Base-by-base conservation (phyloP, 2,113 vertebrate genomes). In the Triplophysa siluroides region DNA sequence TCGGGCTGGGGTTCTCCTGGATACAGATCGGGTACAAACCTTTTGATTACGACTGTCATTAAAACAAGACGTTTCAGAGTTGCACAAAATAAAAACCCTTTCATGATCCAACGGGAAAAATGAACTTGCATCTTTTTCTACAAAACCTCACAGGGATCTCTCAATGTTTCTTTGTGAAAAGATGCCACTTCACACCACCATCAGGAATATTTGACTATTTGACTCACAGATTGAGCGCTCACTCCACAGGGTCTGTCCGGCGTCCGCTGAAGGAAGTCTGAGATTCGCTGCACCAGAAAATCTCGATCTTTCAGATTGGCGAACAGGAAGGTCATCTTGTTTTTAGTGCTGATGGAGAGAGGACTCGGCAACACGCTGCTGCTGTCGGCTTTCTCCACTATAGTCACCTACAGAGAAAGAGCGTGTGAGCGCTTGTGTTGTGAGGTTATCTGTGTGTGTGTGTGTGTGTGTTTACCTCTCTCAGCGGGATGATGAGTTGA, bases 301-400 rank as follows among this genome's bases (percentile, higher is more conserved):
- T 98, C 96, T 1, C 96, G 91, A 87, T 99, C 97, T 89, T 93
- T 97, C 64, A 99, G 93, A 91, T 99, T 99, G 85, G 98, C 97
- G 1, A 99, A 99, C 71, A 99, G 92, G 91, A 99, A 99, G 66
- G 94, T 98, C 95, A 97, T 98, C 91, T 98, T 98, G 88, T 94
- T 97, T 88, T 94, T 98, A 78, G 97, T 98, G 92, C 97, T 99
- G 90, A 99, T 98, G 70, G 97, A 98, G 76, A 99, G 92, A 1
- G 98, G 98, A 81, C 97, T 97, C 4, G 97, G 98, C 76, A 99
- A 90, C 63, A 99, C 94, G 0, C 94, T 95, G 90, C 96, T 98
- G 87, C 97, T 98, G 90, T 98, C 98, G 0, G 98, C 98, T 88
- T 98, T 99, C 84, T 99, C 97, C 7, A 98, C 98, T 54, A 99